phyloP scores from a whole-genome alignment of 2,113 vertebrate species.

The Psilopsiagon aymara region DNA sequence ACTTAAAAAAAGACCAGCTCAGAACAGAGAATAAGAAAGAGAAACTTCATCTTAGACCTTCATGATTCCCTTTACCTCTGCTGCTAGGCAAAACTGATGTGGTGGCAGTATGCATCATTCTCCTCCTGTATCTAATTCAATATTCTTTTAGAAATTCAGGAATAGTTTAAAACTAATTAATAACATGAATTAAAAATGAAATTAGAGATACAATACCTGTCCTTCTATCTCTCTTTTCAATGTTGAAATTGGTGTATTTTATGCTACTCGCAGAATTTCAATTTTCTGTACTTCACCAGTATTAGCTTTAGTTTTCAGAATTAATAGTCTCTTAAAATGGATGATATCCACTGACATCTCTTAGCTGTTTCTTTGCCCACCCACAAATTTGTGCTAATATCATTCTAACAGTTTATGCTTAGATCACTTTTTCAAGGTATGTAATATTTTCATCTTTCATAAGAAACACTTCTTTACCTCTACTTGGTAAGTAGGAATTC shows the following conservation, averaged over 20 bases:
- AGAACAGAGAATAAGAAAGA: not conserved
- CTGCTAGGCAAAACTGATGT: not conserved
- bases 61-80: not conserved
- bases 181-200: not conserved
- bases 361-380: not conserved
- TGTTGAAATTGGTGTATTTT: not conserved
- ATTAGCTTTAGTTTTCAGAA: constrained; percentile 17
- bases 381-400: not conserved
- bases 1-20: not conserved
- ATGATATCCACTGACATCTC: not conserved
- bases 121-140: not conserved
- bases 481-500: not conserved
- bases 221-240: not conserved
- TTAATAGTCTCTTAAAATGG: not conserved
- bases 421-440: not conserved
- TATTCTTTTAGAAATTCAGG: not conserved
- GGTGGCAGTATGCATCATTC: not conserved
- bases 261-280: not conserved
- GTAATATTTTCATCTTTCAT: not conserved
- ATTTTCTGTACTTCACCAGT: not conserved
- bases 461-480: not conserved
- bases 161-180: not conserved
- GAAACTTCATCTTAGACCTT: not conserved
- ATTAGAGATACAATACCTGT: not conserved
- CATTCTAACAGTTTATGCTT: not conserved